A percentile compares a stretch with the other conserved stretches of the same genome.
These are phyloP conservation scores for Ailurus styani DNA, from an alignment of 2,113 vertebrate species.

Conservation along the genomic window DNA sequence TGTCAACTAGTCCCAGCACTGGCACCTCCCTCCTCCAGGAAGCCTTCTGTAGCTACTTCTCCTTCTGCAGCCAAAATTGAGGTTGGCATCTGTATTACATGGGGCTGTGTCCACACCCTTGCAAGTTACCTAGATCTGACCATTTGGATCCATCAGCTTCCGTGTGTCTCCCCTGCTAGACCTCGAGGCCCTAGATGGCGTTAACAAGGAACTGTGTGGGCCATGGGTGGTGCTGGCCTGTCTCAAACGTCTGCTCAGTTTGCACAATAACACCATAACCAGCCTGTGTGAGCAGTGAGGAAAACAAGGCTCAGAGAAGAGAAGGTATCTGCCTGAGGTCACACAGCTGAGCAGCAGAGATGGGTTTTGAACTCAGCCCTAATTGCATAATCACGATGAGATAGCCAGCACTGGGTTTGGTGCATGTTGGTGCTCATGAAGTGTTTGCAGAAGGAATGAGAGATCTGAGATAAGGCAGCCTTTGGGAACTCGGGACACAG, in stretches of 20 bases:
- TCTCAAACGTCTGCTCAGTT: neutral
- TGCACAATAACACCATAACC: neutral
- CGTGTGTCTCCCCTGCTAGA: neutral
- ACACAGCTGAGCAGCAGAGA: neutral
- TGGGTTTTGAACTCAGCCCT: neutral
- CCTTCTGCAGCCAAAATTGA: neutral
- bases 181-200: fast-evolving
- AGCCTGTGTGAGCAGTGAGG: neutral
- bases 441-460: neutral
- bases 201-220: neutral
- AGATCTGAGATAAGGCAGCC: neutral
- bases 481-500: neutral
- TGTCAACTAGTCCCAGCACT: neutral
- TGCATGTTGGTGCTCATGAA: neutral
- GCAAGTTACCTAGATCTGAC: neutral
- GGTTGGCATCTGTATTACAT: neutral
- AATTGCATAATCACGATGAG: neutral
- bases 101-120: neutral
- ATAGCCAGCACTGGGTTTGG: neutral
- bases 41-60: neutral
- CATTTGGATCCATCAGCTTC: neutral
- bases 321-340: neutral
- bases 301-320: neutral
- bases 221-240: too few relatives aligned
- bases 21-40: neutral